These are phyloP conservation scores for Anoplopoma fimbria DNA, from an alignment of 2,113 vertebrate genomes.

Conservation along the genomic window DNA sequence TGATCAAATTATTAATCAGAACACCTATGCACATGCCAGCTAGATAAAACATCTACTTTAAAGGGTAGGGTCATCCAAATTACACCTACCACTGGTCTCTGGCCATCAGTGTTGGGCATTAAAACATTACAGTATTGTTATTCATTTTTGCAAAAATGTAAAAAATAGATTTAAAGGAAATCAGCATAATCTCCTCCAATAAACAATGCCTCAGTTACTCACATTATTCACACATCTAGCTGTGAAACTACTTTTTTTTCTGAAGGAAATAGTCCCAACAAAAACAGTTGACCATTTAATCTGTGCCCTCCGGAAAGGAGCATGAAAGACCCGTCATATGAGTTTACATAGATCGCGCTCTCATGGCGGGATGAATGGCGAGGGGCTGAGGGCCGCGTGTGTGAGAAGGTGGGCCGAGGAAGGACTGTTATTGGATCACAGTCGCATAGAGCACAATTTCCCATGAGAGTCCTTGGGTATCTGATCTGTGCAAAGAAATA, in stretches of 20 bases:
- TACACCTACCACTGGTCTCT: background rate
- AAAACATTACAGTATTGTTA: background rate
- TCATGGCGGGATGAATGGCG: constrained; percentile 57
- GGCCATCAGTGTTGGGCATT: background rate
- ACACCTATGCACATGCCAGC: constrained; percentile 16
- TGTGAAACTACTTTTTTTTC: background rate
- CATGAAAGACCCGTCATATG: constrained; percentile 33
- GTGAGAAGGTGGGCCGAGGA: constrained; percentile 55
- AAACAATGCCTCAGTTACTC: background rate
- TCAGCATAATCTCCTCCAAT: background rate
- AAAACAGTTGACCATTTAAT: constrained; percentile 43
- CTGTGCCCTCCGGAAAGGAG: constrained; percentile 37
- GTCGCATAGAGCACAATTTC: constrained; percentile 72
- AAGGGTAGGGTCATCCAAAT: background rate
- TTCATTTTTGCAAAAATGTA: background rate
- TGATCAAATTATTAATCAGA: constrained; percentile 48
- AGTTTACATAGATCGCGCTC: constrained; percentile 59
- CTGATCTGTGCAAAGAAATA: constrained; percentile 76
- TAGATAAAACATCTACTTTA: constrained; percentile 2
- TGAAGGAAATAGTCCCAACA: background rate
- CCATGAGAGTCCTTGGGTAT: constrained; percentile 78
- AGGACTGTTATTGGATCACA: constrained; percentile 61
- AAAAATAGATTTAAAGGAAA: background rate
- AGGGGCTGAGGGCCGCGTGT: constrained; percentile 55
- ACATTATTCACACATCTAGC: background rate